A percentile compares a stretch with the other conserved stretches of the same genome.
phyloP scores from a whole-genome alignment of 2,888 invertebrate genomes.

The Sympetrum striolatum region DNA sequence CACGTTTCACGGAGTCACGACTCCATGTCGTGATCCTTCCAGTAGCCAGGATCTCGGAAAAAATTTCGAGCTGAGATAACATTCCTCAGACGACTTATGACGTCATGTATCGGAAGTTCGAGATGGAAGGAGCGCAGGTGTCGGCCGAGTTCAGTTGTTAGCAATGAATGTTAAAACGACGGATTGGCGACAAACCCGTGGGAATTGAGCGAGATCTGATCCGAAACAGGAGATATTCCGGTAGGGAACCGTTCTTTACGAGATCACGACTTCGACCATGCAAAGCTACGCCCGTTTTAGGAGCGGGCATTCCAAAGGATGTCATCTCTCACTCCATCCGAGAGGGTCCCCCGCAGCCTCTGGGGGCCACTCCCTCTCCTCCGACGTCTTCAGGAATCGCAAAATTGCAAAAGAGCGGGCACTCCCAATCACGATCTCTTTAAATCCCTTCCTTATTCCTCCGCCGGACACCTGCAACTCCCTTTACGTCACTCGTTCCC shows the following conservation, averaged over 20 bases:
- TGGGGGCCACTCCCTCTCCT: background rate
- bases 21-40: conserved; percentile 14
- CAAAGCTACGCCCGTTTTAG: background rate
- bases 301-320: background rate
- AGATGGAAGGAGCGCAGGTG: background rate
- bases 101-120: conserved; percentile 36
- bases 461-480: background rate
- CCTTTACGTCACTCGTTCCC: background rate
- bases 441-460: background rate
- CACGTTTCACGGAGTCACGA: conserved; percentile 18
- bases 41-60: conserved; percentile 40
- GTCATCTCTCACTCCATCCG: background rate
- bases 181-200: conserved; percentile 16
- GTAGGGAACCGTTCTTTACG: conserved; percentile 19
- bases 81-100: conserved; percentile 30
- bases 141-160: background rate
- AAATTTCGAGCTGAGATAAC: conserved; percentile 29
- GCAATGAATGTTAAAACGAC: conserved; percentile 25
- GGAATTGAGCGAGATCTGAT: conserved; percentile 8
- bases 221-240: conserved; percentile 3
- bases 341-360: background rate
- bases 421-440: background rate
- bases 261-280: conserved; percentile 10
- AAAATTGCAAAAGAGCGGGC: background rate
- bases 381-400: background rate